phyloP scores from a whole-genome alignment of 2,888 invertebrate genomes.

The Calameuta pallipes region DNA sequence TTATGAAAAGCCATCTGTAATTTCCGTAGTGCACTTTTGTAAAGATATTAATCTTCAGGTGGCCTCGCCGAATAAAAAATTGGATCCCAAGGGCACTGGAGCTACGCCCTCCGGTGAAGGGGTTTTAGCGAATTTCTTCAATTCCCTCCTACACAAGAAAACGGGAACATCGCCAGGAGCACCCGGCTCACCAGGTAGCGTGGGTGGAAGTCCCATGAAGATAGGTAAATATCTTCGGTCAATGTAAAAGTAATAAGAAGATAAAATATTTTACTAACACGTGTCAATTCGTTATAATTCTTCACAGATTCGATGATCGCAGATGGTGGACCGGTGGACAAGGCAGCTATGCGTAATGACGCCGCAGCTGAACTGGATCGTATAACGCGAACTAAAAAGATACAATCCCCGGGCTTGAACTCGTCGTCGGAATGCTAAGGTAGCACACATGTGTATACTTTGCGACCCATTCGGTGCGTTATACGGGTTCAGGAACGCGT shows the following conservation, averaged over 20 bases:
- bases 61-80: constrained; percentile 76
- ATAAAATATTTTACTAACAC: not conserved
- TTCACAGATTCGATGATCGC: constrained; percentile 21
- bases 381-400: constrained; percentile 79
- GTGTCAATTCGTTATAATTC: not conserved
- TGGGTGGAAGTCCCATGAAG: constrained; percentile 57
- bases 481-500: not conserved
- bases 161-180: constrained; percentile 76
- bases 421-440: constrained; percentile 55
- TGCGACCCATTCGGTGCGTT: constrained; percentile 9
- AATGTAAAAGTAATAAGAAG: not conserved
- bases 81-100: constrained; percentile 68
- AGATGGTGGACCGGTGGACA: constrained; percentile 71
- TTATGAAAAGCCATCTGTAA: not conserved
- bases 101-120: constrained; percentile 89
- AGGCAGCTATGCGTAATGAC: constrained; percentile 84
- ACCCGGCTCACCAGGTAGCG: constrained; percentile 68
- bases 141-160: constrained; percentile 95
- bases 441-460: constrained; percentile 3
- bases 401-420: constrained; percentile 62
- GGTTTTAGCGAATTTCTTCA: constrained; percentile 97
- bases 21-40: not conserved
- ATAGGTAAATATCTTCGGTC: constrained; percentile 41
- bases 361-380: constrained; percentile 94
- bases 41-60: constrained; percentile 40